Percentiles rank a stretch among this genome's conserved stretches.
Conservation (phyloP, 2,113 vertebrate species). For the Tragulus kanchil region DNA sequence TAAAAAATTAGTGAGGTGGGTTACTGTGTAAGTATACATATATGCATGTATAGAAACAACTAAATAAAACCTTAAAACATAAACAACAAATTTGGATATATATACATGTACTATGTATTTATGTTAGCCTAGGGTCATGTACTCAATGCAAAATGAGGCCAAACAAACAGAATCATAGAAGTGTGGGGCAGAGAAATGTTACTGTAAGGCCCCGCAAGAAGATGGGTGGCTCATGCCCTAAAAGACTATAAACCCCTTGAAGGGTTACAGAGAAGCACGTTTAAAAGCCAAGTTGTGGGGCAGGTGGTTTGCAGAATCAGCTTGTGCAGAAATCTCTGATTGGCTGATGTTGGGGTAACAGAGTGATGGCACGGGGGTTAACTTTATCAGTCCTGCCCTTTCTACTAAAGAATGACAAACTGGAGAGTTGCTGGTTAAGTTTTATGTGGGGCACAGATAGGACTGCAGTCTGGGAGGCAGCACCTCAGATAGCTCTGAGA, state of each 20-base stretch:
- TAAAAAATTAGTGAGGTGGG: constrained; percentile 51
- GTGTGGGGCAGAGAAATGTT: not conserved
- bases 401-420: too few relatives aligned
- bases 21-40: not conserved
- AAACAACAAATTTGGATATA: not conserved
- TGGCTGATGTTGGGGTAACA: not conserved
- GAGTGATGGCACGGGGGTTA: not conserved
- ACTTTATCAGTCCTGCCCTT: not conserved
- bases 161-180: not conserved
- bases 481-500: too few relatives aligned
- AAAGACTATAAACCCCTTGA: not conserved
- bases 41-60: not conserved
- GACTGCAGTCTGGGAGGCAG: too few relatives aligned
- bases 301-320: not conserved
- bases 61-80: constrained; percentile 31
- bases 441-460: too few relatives aligned
- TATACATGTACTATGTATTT: not conserved
- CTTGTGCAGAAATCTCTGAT: not conserved
- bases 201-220: not conserved
- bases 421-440: too few relatives aligned
- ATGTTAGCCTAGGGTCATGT: not conserved
- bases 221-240: not conserved
- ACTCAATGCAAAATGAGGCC: not conserved
- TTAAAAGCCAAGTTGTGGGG: not conserved
- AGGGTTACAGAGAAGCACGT: not conserved